Evolutionary conservation across 2,113 vertebrate genomes (phyloP).

Genomic region (Panthera tigris): DNA sequence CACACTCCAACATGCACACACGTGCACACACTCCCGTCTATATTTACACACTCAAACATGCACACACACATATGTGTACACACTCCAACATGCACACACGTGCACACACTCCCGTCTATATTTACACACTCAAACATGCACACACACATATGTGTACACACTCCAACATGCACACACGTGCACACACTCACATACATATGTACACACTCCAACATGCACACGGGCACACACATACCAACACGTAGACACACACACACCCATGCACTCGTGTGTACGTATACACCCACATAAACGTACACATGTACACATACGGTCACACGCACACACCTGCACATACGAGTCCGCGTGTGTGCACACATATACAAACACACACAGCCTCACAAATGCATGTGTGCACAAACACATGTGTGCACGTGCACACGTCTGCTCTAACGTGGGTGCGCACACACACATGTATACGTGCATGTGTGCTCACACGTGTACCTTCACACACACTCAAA

Average conservation of each 20-base stretch:
- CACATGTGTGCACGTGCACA: too few relatives aligned
- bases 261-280: too few relatives aligned
- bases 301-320: rapidly evolving
- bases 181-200: too few relatives aligned
- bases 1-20: rapidly evolving
- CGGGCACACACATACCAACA: too few relatives aligned
- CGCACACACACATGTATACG: rapidly evolving
- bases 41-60: rapidly evolving
- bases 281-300: too few relatives aligned
- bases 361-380: too few relatives aligned
- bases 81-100: too few relatives aligned
- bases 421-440: background rate
- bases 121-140: rapidly evolving
- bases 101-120: background rate
- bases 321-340: rapidly evolving
- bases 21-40: rapidly evolving
- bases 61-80: background rate
- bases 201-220: too few relatives aligned
- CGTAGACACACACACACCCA: too few relatives aligned
- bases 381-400: too few relatives aligned
- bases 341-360: too few relatives aligned
- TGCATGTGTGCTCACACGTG: rapidly evolving
- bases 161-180: too few relatives aligned
- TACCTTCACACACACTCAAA: background rate
- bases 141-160: background rate